These are phyloP conservation scores for Elaphurus davidianus DNA, from an alignment of 2,113 vertebrate species.

Conservation along the genomic window DNA sequence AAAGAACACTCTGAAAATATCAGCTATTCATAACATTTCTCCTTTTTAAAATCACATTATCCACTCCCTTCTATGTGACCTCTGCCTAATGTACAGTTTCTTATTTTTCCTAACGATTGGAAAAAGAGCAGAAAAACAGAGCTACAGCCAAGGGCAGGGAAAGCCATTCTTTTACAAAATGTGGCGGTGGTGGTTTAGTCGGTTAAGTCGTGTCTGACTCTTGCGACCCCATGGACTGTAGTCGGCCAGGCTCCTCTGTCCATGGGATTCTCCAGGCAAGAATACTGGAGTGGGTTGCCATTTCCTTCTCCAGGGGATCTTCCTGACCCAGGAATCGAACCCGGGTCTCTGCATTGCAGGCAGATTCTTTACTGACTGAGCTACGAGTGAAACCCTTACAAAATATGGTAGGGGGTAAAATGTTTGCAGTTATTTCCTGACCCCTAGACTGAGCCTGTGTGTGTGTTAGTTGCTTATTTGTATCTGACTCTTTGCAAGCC, in stretches of 20 bases:
- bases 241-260: background rate
- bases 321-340: background rate
- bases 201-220: background rate
- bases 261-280: background rate
- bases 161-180: background rate
- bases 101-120: constrained; percentile 63
- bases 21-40: constrained; percentile 55
- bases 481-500: background rate
- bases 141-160: background rate
- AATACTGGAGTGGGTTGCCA: background rate
- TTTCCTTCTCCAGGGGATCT: background rate
- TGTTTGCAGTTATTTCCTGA: background rate
- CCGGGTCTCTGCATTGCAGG: background rate
- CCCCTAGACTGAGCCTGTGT: background rate
- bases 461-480: background rate
- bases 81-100: constrained; percentile 40
- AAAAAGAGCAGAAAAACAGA: constrained; percentile 53
- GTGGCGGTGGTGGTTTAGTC: background rate
- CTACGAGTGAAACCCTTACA: background rate
- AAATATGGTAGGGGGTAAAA: background rate
- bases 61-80: constrained; percentile 49
- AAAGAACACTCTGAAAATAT: constrained; percentile 64
- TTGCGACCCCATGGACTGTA: background rate
- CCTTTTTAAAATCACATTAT: constrained; percentile 36
- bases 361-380: background rate